Evolutionary conservation across 1,140 invertebrate genomes (phyloP).

Genomic region (Hyposmocoma kahamanoa): DNA sequence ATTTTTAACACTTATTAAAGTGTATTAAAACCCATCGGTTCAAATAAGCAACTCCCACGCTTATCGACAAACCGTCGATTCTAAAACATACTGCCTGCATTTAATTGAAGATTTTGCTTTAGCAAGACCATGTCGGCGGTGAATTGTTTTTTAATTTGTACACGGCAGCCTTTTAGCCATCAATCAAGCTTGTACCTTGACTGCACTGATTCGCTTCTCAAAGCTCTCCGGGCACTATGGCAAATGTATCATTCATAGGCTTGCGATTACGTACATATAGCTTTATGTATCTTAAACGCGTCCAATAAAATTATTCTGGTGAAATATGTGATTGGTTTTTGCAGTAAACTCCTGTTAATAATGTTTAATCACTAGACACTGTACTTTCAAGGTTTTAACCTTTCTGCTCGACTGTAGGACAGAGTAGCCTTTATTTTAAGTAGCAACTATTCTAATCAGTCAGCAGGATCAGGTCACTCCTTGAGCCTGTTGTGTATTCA

Average conservation of each 20-base stretch:
- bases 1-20: too few species aligned
- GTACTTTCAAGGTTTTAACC: too few species aligned
- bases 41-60: too few species aligned
- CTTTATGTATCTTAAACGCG: too few species aligned
- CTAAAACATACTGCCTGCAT: background rate
- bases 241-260: conserved; percentile 1
- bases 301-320: too few species aligned
- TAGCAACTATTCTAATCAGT: conserved; percentile 1
- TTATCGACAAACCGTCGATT: too few species aligned
- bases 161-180: conserved; percentile 48
- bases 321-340: too few species aligned
- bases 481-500: conserved; percentile 20
- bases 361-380: too few species aligned
- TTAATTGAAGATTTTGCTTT: conserved; percentile 39
- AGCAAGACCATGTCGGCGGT: conserved; percentile 16
- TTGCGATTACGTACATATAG: too few species aligned
- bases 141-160: conserved; percentile 45
- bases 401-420: too few species aligned
- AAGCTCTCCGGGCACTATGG: background rate
- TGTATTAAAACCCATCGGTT: too few species aligned
- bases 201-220: conserved; percentile 1
- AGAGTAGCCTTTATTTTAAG: conserved; percentile 2
- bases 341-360: too few species aligned
- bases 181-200: conserved; percentile 47
- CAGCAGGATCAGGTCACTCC: conserved; percentile 11